A percentile compares a stretch with the other conserved stretches of the same genome.
Evolutionary conservation across 2,888 invertebrate genomes (phyloP).

Genomic region (Lysandra bellargus): DNA sequence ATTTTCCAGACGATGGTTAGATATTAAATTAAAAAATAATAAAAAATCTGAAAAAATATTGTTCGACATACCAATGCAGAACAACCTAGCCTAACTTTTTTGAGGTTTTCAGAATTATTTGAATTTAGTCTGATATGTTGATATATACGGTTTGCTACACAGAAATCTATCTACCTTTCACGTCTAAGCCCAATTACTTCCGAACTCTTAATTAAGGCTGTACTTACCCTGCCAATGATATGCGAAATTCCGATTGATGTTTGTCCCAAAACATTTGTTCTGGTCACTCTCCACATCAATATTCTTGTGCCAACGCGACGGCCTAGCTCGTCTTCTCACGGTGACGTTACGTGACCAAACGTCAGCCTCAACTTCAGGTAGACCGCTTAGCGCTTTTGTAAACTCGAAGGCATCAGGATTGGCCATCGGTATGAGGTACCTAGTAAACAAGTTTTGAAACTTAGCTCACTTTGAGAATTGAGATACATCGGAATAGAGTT

Average conservation of each 20-base stretch:
- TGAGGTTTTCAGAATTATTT: no score
- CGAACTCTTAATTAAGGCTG: no score
- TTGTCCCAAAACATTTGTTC: constrained; percentile 61
- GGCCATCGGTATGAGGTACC: constrained; percentile 69
- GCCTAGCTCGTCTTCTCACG: constrained; percentile 50
- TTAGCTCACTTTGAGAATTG: no score
- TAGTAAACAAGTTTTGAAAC: constrained; percentile 38
- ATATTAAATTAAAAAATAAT: not conserved
- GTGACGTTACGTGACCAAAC: constrained; percentile 60
- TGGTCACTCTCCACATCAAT: constrained; percentile 52
- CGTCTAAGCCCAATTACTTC: no score
- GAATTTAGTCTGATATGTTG: no score
- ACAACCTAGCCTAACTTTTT: not conserved
- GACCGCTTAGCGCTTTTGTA: constrained; percentile 52
- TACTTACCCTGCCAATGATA: constrained; percentile 73
- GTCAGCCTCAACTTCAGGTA: constrained; percentile 48
- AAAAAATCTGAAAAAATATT: not conserved
- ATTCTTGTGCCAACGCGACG: constrained; percentile 67
- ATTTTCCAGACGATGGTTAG: not conserved
- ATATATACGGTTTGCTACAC: no score
- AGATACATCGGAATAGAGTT: no score
- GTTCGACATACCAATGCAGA: not conserved
- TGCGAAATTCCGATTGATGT: constrained; percentile 72
- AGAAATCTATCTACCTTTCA: no score
- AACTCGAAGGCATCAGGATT: constrained; percentile 70